Percentiles rank a stretch among this genome's conserved stretches.
phyloP scores from a whole-genome alignment of 2,888 invertebrate species.

The Sphaerophoria rueppellii region DNA sequence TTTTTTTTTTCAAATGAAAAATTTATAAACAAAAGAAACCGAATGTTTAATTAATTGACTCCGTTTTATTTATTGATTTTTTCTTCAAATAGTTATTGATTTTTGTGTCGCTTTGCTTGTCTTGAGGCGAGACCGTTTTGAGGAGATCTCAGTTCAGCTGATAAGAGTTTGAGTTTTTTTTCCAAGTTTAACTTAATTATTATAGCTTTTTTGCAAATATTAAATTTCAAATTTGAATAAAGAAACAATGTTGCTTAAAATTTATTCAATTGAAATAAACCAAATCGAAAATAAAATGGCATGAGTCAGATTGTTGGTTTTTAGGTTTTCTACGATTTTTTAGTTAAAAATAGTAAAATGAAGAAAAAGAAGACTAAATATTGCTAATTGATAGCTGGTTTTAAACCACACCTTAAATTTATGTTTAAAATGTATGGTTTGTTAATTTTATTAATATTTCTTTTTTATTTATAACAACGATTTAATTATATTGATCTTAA shows the following conservation, averaged over 20 bases:
- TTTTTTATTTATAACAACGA: background rate
- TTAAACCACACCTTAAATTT: constrained; percentile 17
- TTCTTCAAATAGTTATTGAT: background rate
- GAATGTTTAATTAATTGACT: constrained; percentile 69
- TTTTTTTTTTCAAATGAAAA: constrained; percentile 4
- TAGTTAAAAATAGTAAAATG: background rate
- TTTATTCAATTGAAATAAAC: constrained; percentile 14
- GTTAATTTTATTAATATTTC: background rate
- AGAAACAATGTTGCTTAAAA: constrained; percentile 21
- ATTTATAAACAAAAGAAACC: constrained; percentile 59
- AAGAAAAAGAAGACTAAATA: constrained; percentile 5
- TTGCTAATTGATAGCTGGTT: constrained; percentile 37
- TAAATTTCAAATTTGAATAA: constrained; percentile 15
- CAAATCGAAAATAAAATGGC: background rate
- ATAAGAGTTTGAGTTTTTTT: background rate
- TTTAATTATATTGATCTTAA: background rate
- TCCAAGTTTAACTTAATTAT: constrained; percentile 5
- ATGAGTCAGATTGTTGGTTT: constrained; percentile 23
- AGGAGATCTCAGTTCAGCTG: too few species aligned
- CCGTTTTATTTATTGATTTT: constrained; percentile 29
- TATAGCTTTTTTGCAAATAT: constrained; percentile 1
- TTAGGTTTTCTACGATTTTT: background rate
- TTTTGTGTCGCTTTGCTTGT: too few species aligned
- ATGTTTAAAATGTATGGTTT: background rate
- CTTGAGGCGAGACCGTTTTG: too few species aligned